These are phyloP conservation scores for Xiphophorus birchmanni DNA, from an alignment of 2,797 vertebrate genomes.

Conservation along the genomic window DNA sequence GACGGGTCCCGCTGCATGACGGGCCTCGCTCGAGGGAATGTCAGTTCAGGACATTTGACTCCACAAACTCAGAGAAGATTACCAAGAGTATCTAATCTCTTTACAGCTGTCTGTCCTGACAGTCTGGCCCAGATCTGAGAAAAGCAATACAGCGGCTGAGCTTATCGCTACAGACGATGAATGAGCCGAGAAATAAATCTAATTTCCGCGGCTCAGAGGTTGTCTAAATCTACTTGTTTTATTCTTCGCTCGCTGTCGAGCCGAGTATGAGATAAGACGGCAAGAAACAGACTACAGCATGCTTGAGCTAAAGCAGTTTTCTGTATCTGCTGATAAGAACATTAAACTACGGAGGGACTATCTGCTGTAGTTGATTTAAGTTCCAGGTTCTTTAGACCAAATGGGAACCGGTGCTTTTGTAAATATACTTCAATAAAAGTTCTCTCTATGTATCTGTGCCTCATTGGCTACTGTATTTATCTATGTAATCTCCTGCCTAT, in stretches of 20 bases:
- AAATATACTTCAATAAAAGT: not conserved
- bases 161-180: constrained; percentile 19
- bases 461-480: not conserved
- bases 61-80: constrained; percentile 31
- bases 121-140: constrained; percentile 5
- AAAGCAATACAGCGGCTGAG: constrained; percentile 6
- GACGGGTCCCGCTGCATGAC: constrained; percentile 1
- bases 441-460: not conserved
- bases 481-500: not conserved
- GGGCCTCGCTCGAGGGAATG: constrained; percentile 20
- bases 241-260: not conserved
- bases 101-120: constrained; percentile 15
- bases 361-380: not conserved
- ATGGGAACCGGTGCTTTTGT: not conserved
- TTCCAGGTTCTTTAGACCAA: not conserved
- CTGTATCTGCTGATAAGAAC: not conserved
- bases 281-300: constrained; percentile 8
- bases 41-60: constrained; percentile 40
- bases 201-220: constrained; percentile 18
- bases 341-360: not conserved
- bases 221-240: not conserved
- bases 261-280: constrained; percentile 8
- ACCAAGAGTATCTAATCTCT: constrained; percentile 19
- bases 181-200: constrained; percentile 19
- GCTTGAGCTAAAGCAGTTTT: not conserved